These are phyloP conservation scores for Hirtodrosophila histrioides DNA, from an alignment of 2,888 invertebrate genomes.

Conservation along the genomic window DNA sequence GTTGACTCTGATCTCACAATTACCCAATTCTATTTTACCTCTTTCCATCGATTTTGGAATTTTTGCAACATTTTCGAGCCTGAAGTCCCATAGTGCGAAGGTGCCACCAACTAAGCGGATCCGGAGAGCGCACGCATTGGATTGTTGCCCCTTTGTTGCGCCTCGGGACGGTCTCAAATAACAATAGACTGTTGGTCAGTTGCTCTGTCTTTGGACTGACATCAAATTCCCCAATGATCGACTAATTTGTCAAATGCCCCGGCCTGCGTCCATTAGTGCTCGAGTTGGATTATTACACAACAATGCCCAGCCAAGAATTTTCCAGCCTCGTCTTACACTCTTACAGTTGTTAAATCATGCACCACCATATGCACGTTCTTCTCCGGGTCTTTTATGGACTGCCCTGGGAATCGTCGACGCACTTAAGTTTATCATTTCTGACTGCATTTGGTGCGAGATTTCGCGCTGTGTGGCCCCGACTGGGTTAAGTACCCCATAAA, in stretches of 20 bases:
- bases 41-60: too few relatives aligned
- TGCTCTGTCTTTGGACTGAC: conserved; percentile 12
- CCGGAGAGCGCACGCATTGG: conserved; percentile 28
- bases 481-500: conserved; percentile 54
- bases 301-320: conserved; percentile 37
- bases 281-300: conserved; percentile 48
- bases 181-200: conserved; percentile 25
- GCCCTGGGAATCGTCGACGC: conserved; percentile 32
- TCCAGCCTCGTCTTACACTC: conserved; percentile 22
- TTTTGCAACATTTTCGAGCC: too few relatives aligned
- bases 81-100: conserved; percentile 2
- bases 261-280: conserved; percentile 30
- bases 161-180: conserved; percentile 28
- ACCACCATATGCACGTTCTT: conserved; percentile 17
- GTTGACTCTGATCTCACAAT: too few relatives aligned
- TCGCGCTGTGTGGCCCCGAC: conserved; percentile 57
- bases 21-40: too few relatives aligned
- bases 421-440: conserved; percentile 38
- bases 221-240: conserved; percentile 55
- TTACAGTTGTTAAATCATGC: conserved; percentile 12
- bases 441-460: conserved; percentile 52
- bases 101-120: conserved; percentile 48
- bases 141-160: conserved; percentile 11
- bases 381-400: conserved; percentile 12
- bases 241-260: conserved; percentile 67